A percentile compares a stretch with the other conserved stretches of the same genome.
These are phyloP conservation scores for Megaceryle maxima DNA, from an alignment of 2,113 vertebrate genomes.

Conservation along the genomic window DNA sequence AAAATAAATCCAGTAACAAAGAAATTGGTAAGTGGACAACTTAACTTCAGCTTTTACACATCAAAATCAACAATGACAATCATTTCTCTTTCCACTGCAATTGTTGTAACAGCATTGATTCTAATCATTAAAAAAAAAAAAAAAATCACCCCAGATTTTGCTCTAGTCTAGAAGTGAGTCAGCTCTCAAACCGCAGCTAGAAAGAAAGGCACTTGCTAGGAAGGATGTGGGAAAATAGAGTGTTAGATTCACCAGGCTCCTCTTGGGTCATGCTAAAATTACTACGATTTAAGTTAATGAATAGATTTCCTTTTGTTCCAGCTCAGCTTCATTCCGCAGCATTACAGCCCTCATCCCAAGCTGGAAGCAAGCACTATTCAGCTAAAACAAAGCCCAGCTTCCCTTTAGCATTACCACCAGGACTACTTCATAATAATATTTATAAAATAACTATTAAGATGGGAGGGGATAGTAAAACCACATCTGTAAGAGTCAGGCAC, in stretches of 20 bases:
- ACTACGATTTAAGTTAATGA: conserved; percentile 65
- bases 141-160: background rate
- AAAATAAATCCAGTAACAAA: background rate
- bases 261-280: conserved; percentile 66
- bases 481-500: conserved; percentile 11
- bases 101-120: background rate
- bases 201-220: conserved; percentile 48
- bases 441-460: conserved; percentile 62
- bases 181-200: conserved; percentile 42
- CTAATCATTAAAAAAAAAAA: background rate
- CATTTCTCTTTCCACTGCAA: background rate
- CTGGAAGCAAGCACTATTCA: conserved; percentile 36
- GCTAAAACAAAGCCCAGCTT: conserved; percentile 57
- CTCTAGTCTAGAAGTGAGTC: conserved; percentile 36
- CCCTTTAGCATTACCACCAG: conserved; percentile 42
- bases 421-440: conserved; percentile 57
- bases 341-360: conserved; percentile 44
- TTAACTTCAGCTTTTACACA: conserved; percentile 9
- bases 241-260: conserved; percentile 55
- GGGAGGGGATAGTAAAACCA: conserved; percentile 36
- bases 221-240: conserved; percentile 61
- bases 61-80: conserved; percentile 12
- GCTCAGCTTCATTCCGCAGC: conserved; percentile 41
- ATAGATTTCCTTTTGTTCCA: conserved; percentile 59
- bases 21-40: background rate